Evolutionary conservation across 2,797 vertebrate species (phyloP).

Genomic region (Enteromius paludinosus): DNA sequence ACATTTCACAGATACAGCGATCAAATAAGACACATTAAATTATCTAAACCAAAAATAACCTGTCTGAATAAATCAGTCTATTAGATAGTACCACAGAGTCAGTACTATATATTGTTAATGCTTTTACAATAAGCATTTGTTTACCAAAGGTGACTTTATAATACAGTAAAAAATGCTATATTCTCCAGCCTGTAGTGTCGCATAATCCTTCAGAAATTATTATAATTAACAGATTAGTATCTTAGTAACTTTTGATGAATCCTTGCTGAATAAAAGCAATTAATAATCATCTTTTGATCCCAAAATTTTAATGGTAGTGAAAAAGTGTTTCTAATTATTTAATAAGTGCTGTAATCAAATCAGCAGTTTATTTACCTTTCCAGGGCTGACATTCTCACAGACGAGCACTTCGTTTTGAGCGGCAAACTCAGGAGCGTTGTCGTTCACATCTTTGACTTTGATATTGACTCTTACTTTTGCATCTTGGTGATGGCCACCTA

Average conservation of each 20-base stretch:
- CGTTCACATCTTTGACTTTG: constrained; percentile 90
- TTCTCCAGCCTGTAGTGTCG: neutral
- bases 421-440: constrained; percentile 92
- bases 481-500: constrained; percentile 92
- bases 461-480: constrained; percentile 93
- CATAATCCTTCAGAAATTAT: neutral
- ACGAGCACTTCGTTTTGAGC: constrained; percentile 89
- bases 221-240: neutral
- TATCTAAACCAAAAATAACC: neutral
- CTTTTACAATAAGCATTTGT: neutral
- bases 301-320: neutral
- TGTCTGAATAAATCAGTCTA: neutral
- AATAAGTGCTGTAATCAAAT: no score
- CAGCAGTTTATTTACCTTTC: constrained; percentile 79
- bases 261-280: neutral
- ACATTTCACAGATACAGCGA: neutral
- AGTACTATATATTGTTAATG: neutral
- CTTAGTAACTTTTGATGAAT: neutral
- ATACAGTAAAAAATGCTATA: neutral
- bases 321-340: neutral
- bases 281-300: neutral
- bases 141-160: neutral
- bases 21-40: neutral
- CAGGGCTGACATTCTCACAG: constrained; percentile 88
- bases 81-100: neutral